A percentile compares a stretch with the other conserved stretches of the same genome.
Conservation (phyloP, 1,140 invertebrate genomes). For the Drosophila ironensis region DNA sequence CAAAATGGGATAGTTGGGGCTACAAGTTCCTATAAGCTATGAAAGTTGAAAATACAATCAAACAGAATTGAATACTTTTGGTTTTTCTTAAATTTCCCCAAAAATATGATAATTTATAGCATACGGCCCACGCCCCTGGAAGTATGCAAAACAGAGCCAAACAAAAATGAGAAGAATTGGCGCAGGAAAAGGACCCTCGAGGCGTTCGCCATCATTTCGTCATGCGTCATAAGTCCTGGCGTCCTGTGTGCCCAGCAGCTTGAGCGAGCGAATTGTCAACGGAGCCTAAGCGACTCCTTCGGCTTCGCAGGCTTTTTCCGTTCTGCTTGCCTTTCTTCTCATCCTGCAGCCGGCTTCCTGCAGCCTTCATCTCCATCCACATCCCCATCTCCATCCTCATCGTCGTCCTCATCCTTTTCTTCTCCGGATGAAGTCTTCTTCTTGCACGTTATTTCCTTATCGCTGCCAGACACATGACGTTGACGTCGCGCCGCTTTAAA, state of each 20-base stretch:
- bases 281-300: slow-evolving; percentile 16
- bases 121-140: background rate
- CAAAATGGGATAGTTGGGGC: too few species aligned
- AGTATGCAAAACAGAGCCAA: too few species aligned
- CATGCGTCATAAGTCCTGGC: slow-evolving; percentile 38
- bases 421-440: background rate
- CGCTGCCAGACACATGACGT: slow-evolving; percentile 24
- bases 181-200: background rate
- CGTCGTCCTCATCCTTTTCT: background rate
- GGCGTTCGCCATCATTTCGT: slow-evolving; percentile 24
- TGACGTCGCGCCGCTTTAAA: slow-evolving; percentile 31
- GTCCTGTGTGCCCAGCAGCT: slow-evolving; percentile 32
- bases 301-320: background rate
- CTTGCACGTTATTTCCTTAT: slow-evolving; percentile 17
- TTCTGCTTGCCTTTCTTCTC: background rate
- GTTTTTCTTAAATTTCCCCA: too few species aligned
- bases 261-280: slow-evolving; percentile 66
- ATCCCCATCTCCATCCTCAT: background rate
- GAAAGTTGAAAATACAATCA: too few species aligned
- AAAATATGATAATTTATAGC: too few species aligned
- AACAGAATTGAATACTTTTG: too few species aligned
- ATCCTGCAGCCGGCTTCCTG: too few species aligned
- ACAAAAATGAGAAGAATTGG: background rate
- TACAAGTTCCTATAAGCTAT: too few species aligned
- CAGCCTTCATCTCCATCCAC: background rate